A percentile compares a stretch with the other conserved stretches of the same genome.
phyloP scores from a whole-genome alignment of 2,888 invertebrate genomes.

The Lamellibrachia columna region DNA sequence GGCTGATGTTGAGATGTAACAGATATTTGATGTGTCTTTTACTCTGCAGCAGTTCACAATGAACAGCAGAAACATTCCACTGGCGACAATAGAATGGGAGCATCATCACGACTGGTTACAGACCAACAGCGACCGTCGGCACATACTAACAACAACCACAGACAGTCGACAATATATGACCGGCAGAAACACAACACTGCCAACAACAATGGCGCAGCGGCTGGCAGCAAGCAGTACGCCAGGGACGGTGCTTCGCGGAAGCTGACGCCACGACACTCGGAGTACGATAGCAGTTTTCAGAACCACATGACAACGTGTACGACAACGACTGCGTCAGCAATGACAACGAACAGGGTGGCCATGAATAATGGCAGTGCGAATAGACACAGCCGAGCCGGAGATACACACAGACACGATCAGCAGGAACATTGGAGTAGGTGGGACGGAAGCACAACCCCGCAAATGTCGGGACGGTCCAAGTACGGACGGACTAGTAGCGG shows the following conservation, averaged over 20 bases:
- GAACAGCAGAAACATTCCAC: conserved; percentile 16
- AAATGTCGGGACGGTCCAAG: background rate
- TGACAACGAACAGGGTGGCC: conserved; percentile 1
- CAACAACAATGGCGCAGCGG: background rate
- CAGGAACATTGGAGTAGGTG: background rate
- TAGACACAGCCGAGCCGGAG: background rate
- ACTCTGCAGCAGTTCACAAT: background rate
- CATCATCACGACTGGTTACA: background rate
- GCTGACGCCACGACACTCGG: background rate
- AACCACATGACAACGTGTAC: conserved; percentile 8
- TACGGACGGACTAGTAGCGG: conserved; percentile 4
- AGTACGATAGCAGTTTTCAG: conserved; percentile 2
- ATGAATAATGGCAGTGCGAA: conserved; percentile 17
- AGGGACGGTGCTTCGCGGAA: background rate
- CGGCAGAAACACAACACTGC: background rate
- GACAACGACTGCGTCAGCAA: background rate
- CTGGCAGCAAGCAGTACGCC: background rate
- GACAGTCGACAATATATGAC: background rate
- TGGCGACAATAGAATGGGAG: background rate
- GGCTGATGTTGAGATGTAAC: background rate
- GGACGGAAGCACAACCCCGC: background rate
- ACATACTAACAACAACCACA: background rate
- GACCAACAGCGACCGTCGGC: background rate
- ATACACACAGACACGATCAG: conserved; percentile 24
- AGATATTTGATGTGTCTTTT: background rate